Evolutionary conservation across 2,888 invertebrate species (phyloP).

Genomic region (Rhynchonema sp.): DNA sequence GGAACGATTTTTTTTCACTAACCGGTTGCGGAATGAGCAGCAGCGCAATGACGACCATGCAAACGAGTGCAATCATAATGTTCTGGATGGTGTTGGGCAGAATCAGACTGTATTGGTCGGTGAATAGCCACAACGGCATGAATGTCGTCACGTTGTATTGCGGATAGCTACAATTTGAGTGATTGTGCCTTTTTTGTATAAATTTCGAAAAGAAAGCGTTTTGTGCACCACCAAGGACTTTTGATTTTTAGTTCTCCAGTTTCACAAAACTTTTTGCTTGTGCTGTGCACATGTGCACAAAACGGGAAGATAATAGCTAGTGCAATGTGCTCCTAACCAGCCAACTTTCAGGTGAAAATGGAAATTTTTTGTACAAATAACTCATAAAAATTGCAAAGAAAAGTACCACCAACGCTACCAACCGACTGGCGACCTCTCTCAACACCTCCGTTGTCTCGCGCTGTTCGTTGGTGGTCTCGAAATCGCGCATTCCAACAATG

Average conservation of each 20-base stretch:
- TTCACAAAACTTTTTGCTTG: too few species aligned
- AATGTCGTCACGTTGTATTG: constrained; percentile 26
- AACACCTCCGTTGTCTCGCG: constrained; percentile 20
- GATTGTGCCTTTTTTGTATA: too few species aligned
- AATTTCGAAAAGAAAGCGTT: too few species aligned
- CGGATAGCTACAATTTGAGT: constrained; percentile 13
- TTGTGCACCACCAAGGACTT: too few species aligned
- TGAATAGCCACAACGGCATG: constrained; percentile 28
- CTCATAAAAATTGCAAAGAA: too few species aligned
- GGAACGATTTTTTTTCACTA: too few species aligned
- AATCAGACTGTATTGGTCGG: constrained; percentile 26
- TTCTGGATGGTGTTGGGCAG: constrained; percentile 28
- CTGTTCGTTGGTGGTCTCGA: constrained; percentile 20
- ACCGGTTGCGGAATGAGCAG: constrained; percentile 76
- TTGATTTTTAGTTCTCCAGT: too few species aligned
- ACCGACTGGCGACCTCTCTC: constrained; percentile 12
- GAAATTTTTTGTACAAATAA: too few species aligned
- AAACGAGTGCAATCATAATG: constrained; percentile 25
- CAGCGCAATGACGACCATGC: constrained; percentile 83
- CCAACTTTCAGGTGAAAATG: too few species aligned
- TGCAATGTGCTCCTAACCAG: too few species aligned
- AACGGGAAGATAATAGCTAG: too few species aligned
- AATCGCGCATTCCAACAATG: constrained; percentile 23
- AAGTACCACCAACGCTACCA: not conserved
- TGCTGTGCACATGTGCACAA: too few species aligned